Conservation (phyloP, 2,888 invertebrate genomes). For the Adelphocoris suturalis region DNA sequence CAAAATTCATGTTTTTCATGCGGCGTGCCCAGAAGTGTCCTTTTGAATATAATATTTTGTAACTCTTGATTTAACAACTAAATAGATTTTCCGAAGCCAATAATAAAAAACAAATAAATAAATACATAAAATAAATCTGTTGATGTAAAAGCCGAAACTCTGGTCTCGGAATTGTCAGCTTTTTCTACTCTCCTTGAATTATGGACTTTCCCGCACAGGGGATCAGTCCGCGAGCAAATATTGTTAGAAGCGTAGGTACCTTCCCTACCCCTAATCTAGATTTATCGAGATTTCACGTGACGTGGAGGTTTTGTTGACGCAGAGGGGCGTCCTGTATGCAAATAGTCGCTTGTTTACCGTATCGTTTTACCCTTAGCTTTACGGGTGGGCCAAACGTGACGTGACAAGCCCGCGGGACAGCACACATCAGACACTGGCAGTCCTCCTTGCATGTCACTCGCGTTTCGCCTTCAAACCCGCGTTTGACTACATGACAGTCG, state of each 20-base stretch:
- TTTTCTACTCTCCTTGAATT: neutral
- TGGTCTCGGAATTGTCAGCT: neutral
- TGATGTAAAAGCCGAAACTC: no score
- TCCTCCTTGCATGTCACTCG: neutral
- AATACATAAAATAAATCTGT: no score
- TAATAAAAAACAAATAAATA: no score
- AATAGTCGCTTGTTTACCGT: neutral
- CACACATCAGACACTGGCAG: no score
- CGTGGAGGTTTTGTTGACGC: neutral
- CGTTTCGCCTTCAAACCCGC: neutral
- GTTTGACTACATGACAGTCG: neutral
- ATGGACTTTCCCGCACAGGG: neutral
- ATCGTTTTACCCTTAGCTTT: neutral
- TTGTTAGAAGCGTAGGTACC: neutral
- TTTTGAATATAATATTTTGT: no score
- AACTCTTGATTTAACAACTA: no score
- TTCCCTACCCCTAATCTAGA: neutral
- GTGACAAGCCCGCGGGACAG: neutral
- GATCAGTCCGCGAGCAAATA: neutral
- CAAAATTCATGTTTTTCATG: no score
- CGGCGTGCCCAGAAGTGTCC: no score
- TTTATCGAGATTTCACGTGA: neutral
- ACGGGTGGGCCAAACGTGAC: neutral
- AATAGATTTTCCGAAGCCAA: no score
- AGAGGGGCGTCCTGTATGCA: neutral